Conservation (phyloP, 2,113 vertebrate genomes). For the Tenebrosternarchus preto region DNA sequence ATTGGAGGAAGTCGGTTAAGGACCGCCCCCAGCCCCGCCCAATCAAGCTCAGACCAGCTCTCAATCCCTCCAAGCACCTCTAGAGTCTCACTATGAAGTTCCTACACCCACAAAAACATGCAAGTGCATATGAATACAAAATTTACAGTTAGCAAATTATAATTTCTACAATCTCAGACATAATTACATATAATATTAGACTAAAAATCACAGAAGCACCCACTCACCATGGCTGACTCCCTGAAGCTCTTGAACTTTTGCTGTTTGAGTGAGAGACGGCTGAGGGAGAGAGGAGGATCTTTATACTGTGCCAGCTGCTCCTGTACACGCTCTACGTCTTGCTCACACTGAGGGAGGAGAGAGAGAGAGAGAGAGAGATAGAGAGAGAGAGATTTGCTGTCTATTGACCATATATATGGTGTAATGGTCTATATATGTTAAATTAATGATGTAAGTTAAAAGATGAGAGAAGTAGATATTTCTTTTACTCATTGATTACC, state of each 20-base stretch:
- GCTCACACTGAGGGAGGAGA: slow-evolving; percentile 70
- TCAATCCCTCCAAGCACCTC: slow-evolving; percentile 69
- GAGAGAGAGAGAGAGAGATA: neutral
- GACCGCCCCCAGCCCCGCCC: slow-evolving; percentile 67
- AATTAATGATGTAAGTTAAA: too few species aligned
- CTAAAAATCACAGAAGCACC: neutral
- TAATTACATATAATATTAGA: neutral
- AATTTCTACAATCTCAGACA: neutral
- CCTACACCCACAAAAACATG: slow-evolving; percentile 56
- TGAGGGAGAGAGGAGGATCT: slow-evolving; percentile 78
- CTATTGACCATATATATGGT: neutral
- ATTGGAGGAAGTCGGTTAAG: slow-evolving; percentile 74
- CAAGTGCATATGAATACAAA: neutral
- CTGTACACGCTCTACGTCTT: slow-evolving; percentile 74
- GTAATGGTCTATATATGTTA: too few species aligned
- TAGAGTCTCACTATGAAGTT: slow-evolving; percentile 73
- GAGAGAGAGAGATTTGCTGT: slow-evolving; percentile 12
- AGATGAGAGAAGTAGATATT: neutral
- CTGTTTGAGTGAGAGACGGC: slow-evolving; percentile 76
- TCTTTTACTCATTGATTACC: slow-evolving; percentile 62
- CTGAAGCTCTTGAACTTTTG: slow-evolving; percentile 75
- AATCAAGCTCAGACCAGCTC: slow-evolving; percentile 74
- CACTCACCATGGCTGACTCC: slow-evolving; percentile 72
- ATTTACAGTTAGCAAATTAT: neutral
- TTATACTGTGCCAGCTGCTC: slow-evolving; percentile 74